Evolutionary conservation across 2,113 vertebrate species (phyloP), one percentile per base, ranked within the genome.

Genomic region (Xenopus tropicalis): DNA sequence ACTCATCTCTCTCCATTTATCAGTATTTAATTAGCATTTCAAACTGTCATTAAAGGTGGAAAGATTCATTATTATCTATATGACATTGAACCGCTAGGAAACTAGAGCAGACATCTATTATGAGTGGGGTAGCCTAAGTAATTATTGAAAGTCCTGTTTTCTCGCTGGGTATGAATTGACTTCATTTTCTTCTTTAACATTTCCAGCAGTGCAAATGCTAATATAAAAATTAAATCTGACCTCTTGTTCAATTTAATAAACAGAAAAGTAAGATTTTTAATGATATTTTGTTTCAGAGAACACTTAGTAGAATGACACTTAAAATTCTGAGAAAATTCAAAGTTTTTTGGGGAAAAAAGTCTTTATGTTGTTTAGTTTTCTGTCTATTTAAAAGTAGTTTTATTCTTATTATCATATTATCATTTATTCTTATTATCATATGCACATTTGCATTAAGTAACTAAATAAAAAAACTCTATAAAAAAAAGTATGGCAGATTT

Each of bases 1-100:
- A 61, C 52, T 68, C 22, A 44, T 61, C 44, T 67, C 52, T 57
- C 66, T 68, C 57, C 66, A 75, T 75, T 69, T 75, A 75, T 75
- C 73, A 69, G 66, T 66, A 76, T 76, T 76, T 76, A 76, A 76
- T 76, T 69, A 76, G 73, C 73, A 76, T 76, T 76, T 76, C 73
- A 69, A 54, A 69, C 66, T 76, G 73, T 69, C 73, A 76, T 42
- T 51, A 59, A 63, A 76, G 73, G 73, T 59, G 73, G 73, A 59
- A 76, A 76, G 73, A 76, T 76, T 76, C 58, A 76, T 76, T 76
- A 76, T 76, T 63, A 76, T 76, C 73, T 69, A 57, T 69, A 69
- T 63, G 66, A 76, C 57, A 69, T 56, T 69, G 66, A 76, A 76
- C 66, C 69, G 59, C 58, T 42, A 63, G 73, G 64, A 76, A 76